phyloP scores from a whole-genome alignment of 2,797 vertebrate species.

The Spea hammondii region DNA sequence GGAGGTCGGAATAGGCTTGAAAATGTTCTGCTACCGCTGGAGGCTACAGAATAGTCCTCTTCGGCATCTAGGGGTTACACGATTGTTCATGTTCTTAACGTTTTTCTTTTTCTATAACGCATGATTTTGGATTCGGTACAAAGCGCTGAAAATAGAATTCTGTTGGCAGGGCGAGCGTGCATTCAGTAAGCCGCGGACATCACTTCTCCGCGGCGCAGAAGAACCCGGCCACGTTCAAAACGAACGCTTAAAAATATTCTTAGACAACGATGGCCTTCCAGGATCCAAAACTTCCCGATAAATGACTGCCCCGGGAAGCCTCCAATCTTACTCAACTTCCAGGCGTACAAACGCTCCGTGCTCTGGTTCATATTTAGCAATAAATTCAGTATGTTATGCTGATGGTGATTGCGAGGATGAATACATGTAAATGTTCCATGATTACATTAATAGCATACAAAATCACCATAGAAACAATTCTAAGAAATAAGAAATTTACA shows the following conservation, averaged over 20 bases:
- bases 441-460: no score
- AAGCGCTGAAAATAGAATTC: constrained; percentile 38
- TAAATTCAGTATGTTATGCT: no score
- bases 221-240: background rate
- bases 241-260: background rate
- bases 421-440: no score
- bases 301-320: background rate
- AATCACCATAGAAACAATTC: no score
- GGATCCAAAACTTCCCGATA: background rate
- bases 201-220: constrained; percentile 11
- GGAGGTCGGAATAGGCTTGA: no score
- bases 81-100: background rate
- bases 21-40: no score
- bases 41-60: background rate
- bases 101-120: constrained; percentile 16
- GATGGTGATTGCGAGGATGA: no score
- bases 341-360: no score
- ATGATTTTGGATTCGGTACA: constrained; percentile 28
- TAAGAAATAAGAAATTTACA: no score
- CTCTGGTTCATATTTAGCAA: no score
- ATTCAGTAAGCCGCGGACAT: constrained; percentile 33
- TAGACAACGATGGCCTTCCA: constrained; percentile 2
- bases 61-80: constrained; percentile 10
- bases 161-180: constrained; percentile 28
- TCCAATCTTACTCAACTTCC: background rate